phyloP scores from a whole-genome alignment of 2,797 vertebrate species.

The Carcharodon carcharias region DNA sequence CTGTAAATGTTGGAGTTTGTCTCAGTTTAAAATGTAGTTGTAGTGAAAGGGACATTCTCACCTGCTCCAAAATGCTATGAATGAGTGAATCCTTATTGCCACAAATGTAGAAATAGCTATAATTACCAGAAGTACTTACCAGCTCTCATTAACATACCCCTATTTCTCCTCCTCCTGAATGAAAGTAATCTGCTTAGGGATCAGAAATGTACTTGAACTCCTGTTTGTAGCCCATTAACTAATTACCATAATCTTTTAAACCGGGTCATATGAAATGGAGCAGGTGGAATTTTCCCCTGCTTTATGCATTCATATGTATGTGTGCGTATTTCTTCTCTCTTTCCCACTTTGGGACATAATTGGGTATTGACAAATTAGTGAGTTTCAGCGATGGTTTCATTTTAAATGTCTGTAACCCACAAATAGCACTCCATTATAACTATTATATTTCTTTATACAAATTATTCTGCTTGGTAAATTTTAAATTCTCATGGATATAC shows the following conservation, averaged over 20 bases:
- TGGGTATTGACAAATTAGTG: background rate
- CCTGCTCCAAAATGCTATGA: background rate
- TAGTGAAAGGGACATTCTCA: background rate
- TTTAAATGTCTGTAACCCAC: background rate
- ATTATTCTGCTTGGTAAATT: background rate
- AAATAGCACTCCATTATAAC: background rate
- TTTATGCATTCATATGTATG: background rate
- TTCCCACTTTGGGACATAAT: background rate
- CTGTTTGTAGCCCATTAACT: background rate
- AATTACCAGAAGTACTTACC: background rate
- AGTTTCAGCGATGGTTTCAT: background rate
- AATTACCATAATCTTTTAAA: background rate
- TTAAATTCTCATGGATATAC: background rate
- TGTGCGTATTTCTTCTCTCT: background rate
- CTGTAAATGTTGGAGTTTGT: background rate
- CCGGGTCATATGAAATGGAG: background rate
- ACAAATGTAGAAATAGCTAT: background rate
- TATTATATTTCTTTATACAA: background rate
- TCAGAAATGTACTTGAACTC: background rate
- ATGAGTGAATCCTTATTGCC: background rate
- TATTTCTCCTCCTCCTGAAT: background rate
- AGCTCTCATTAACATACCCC: background rate
- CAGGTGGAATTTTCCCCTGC: background rate
- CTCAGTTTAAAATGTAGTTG: background rate
- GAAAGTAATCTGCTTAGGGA: background rate